Evolutionary conservation across 2,797 vertebrate species (phyloP).

Genomic region (Leucoraja ocellata): DNA sequence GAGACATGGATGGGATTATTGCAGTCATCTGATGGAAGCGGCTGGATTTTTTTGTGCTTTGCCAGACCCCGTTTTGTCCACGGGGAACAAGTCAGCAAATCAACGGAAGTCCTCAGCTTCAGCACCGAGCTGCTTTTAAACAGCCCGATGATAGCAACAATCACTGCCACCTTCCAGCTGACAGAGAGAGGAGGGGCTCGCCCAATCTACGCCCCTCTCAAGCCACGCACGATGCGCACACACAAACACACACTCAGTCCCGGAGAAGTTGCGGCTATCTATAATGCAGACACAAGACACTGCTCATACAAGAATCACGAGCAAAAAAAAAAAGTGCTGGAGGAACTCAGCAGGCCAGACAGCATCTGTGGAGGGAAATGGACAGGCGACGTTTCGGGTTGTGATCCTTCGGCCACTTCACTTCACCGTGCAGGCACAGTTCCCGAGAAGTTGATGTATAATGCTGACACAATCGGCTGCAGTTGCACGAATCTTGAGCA

Average conservation of each 20-base stretch:
- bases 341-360: too few relatives aligned
- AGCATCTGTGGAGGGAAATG: too few relatives aligned
- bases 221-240: background rate
- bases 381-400: too few relatives aligned
- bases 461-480: too few relatives aligned
- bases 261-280: background rate
- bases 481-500: too few relatives aligned
- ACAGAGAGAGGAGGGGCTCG: background rate
- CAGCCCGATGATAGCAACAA: background rate
- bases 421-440: too few relatives aligned
- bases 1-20: background rate
- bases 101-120: background rate
- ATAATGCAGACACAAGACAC: background rate
- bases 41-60: background rate
- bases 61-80: background rate
- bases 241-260: background rate
- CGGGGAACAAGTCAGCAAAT: background rate
- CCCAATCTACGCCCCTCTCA: background rate
- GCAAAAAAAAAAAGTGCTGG: too few relatives aligned
- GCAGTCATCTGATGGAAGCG: background rate
- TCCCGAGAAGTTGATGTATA: too few relatives aligned
- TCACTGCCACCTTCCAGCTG: slow-evolving; percentile 19
- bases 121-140: background rate
- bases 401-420: too few relatives aligned
- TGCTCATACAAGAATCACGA: too few relatives aligned